Evolutionary conservation across 2,797 vertebrate genomes (phyloP), one percentile per base, ranked within the genome.

Genomic region (Peromyscus attwateri): DNA sequence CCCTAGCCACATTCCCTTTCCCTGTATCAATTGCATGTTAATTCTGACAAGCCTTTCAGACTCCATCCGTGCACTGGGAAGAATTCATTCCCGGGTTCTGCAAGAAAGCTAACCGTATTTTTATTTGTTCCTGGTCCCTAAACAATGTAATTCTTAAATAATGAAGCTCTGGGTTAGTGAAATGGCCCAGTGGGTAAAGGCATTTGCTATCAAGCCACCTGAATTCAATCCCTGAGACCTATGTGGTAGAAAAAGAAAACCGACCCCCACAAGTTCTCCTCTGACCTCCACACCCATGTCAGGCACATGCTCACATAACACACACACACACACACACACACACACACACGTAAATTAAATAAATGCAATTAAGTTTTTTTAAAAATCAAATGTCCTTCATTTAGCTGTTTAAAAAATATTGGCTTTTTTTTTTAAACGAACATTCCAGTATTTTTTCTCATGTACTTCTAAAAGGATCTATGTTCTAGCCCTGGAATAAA

Each of bases 401-500:
- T 84, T 55, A 46, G 27, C 92, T 89, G 49, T 81, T 92, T 71
- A 62, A 62, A 62, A 62, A 62, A 55, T 17, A 17, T 55, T 55
- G 52, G 34, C n/a, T 70, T 0, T 19, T 7, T 52, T 76, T 57
- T 66, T 46, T 2, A 10, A 25, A 75, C 55, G 91, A 91, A 52
- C 70, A 49, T 89, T 94, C 71, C 11, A 89, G 55, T 95, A 79
- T 70, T 80, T 95, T 95, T 43, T 96, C 66, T 91, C 87, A 77
- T 68, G 34, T 92, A 66, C n/a, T 70, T 90, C 17, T 75, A 68
- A 57, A 95, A 95, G 71, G 70, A 94, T 81, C 60, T 21, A 13
- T 29, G 79, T 66, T 94, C 23, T 95, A 93, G 90, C 93, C 25
- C 66, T 92, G 80, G 89, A 91, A 83, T 75, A 84, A 97, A 90